Evolutionary conservation across 2,797 vertebrate species (phyloP).

Genomic region (Myiothlypis coronata): DNA sequence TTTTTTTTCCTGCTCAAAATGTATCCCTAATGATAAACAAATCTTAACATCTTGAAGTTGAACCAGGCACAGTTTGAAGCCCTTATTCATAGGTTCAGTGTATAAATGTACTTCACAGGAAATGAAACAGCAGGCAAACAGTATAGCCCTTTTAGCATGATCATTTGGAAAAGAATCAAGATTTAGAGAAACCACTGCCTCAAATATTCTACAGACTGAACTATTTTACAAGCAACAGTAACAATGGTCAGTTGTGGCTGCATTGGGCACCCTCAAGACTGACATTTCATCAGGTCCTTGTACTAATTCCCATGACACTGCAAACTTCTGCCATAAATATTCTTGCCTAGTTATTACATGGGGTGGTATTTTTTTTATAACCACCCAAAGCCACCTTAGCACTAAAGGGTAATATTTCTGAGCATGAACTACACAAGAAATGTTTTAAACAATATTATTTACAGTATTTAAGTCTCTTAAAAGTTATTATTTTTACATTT

Average conservation of each 20-base stretch:
- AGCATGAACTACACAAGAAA: neutral
- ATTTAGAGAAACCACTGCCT: neutral
- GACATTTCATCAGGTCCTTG: neutral
- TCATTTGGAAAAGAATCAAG: neutral
- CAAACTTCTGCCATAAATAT: neutral
- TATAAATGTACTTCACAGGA: neutral
- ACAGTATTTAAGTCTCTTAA: neutral
- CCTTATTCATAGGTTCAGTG: neutral
- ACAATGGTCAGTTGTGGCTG: neutral
- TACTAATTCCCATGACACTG: neutral
- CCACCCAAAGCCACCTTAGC: neutral
- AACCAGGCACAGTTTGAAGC: slow-evolving; percentile 27
- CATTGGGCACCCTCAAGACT: neutral
- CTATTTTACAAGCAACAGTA: slow-evolving; percentile 1
- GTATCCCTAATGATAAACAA: slow-evolving; percentile 37
- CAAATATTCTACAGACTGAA: neutral
- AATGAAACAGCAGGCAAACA: neutral
- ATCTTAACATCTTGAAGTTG: slow-evolving; percentile 30
- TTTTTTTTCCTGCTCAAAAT: slow-evolving; percentile 42
- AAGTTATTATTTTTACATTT: neutral
- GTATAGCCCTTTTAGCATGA: neutral
- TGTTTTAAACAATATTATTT: neutral
- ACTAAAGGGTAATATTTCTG: neutral
- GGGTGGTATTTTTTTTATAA: neutral
- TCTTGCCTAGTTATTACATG: neutral